Percentiles rank a stretch among this genome's conserved stretches.
Conservation (phyloP, 2,888 invertebrate species). For the Hemistola chrysoprasaria region DNA sequence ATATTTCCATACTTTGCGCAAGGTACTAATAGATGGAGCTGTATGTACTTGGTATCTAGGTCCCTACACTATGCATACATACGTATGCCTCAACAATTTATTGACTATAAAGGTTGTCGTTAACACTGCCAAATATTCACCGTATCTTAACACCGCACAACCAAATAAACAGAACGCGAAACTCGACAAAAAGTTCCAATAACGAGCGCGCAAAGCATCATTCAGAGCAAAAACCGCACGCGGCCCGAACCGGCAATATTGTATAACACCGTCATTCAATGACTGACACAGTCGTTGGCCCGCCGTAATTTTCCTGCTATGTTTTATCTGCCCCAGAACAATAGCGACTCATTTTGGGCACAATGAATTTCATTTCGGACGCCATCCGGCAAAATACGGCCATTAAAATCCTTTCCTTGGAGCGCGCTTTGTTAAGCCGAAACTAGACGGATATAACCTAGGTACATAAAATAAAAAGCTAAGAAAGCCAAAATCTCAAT, state of each 20-base stretch:
- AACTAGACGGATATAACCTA: constrained; percentile 30
- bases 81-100: too few species aligned
- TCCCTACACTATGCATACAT: too few species aligned
- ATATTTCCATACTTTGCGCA: too few species aligned
- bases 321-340: constrained; percentile 68
- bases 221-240: constrained; percentile 28
- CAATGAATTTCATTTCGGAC: constrained; percentile 72
- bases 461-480: too few species aligned
- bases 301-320: constrained; percentile 76
- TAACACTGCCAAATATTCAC: not conserved
- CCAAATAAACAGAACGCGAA: not conserved
- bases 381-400: constrained; percentile 64
- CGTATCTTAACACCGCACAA: not conserved
- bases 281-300: constrained; percentile 57
- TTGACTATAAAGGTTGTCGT: too few species aligned
- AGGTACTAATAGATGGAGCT: too few species aligned
- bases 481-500: too few species aligned
- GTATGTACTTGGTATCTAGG: too few species aligned
- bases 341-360: constrained; percentile 71
- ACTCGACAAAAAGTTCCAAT: constrained; percentile 11
- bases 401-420: constrained; percentile 61
- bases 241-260: constrained; percentile 56
- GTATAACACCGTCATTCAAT: constrained; percentile 58
- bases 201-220: constrained; percentile 9
- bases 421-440: constrained; percentile 30